phyloP scores from a whole-genome alignment of 2,113 vertebrate genomes.

The Malurus melanocephalus region DNA sequence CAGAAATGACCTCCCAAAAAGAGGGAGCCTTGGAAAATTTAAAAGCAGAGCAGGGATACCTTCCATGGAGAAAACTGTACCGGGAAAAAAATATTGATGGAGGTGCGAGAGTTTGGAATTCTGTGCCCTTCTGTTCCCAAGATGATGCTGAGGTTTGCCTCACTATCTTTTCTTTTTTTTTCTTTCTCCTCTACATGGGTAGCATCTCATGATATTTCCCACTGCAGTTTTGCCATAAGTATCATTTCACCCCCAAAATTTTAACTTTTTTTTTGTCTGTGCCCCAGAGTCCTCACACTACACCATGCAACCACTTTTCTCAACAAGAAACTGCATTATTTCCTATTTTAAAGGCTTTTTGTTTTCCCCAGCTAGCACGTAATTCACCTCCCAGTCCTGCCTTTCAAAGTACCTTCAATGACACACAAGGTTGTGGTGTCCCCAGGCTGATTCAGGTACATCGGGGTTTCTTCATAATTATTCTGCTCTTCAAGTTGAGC shows the following conservation, averaged over 20 bases:
- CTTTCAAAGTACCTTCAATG: slow-evolving; percentile 45
- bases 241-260: not conserved
- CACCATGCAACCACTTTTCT: not conserved
- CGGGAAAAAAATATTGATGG: not conserved
- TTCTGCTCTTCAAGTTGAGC: slow-evolving; percentile 57
- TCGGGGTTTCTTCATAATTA: slow-evolving; percentile 58
- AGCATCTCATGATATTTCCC: not conserved
- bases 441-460: slow-evolving; percentile 55
- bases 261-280: not conserved
- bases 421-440: slow-evolving; percentile 43
- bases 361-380: not conserved
- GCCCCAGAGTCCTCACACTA: not conserved
- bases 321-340: not conserved
- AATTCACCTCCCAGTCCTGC: slow-evolving; percentile 39
- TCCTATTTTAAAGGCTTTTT: not conserved
- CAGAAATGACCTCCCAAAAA: not conserved
- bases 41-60: not conserved
- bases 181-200: not conserved
- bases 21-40: not conserved
- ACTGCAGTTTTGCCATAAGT: not conserved
- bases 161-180: not conserved
- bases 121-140: not conserved
- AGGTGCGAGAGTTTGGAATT: not conserved
- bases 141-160: not conserved
- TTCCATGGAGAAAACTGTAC: not conserved